Conservation (phyloP, 2,888 invertebrate genomes). For the Zygogramma bicolorata region DNA sequence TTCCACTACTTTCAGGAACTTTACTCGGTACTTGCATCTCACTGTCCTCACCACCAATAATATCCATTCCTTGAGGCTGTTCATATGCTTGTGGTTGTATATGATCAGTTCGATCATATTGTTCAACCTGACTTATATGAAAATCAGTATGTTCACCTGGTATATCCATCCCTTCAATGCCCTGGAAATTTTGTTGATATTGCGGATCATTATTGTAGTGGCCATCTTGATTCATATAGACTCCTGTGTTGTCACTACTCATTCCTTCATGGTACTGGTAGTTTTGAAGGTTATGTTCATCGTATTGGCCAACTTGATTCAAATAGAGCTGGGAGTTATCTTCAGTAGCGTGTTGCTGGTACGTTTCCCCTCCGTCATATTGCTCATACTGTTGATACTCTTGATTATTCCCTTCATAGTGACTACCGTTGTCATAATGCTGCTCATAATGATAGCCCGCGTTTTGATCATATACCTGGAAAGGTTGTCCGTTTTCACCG, state of each 20-base stretch:
- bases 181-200: not conserved
- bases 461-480: constrained; percentile 48
- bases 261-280: not conserved
- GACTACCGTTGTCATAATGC: constrained; percentile 51
- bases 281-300: constrained; percentile 36
- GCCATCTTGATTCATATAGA: not conserved
- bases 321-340: not conserved
- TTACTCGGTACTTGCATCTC: not conserved
- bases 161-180: not conserved
- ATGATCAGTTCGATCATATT: constrained; percentile 42
- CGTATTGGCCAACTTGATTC: constrained; percentile 17
- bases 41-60: not conserved
- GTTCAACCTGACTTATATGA: constrained; percentile 27
- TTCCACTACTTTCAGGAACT: not conserved
- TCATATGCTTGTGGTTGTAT: not conserved
- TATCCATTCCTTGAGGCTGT: constrained; percentile 27
- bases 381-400: constrained; percentile 41
- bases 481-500: constrained; percentile 49
- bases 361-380: constrained; percentile 35
- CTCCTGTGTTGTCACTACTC: not conserved
- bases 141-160: not conserved
- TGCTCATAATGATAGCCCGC: constrained; percentile 50
- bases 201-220: not conserved
- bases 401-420: constrained; percentile 51
- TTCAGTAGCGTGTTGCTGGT: constrained; percentile 31